Base-by-base conservation (phyloP, 1,140 invertebrate species). In the Papilio glaucus region DNA sequence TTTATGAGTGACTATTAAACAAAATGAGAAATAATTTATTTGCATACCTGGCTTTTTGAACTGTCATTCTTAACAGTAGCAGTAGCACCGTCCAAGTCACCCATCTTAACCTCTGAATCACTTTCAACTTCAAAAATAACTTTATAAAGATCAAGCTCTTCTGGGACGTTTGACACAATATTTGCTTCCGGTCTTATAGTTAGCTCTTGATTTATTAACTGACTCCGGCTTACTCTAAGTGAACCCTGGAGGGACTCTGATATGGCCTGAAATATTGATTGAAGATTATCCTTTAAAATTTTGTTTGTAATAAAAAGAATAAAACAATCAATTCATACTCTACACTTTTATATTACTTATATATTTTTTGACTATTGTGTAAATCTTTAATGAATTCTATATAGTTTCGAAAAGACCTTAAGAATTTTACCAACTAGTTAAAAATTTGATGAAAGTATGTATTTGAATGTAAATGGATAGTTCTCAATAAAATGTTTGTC, bases 121-220 rank as follows among this genome's bases (percentile, higher is more conserved):
- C 85, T 89, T 42, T 92, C 88, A 29, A 89, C 85, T 76, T 93
- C 90, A 79, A 85, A 88, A 63, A 93, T 91, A 60, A 91, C 82
- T 62, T 87, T 88, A 69, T 85, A 91, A 3, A 93, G 77, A 73
- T 91, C 91, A 6, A 93, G 73, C 1, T 83, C 88, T 49, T 91
- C 89, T 0, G 91, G 91, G 10, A 91, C 88, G 87, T 93, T 90
- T 4, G 87, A 77, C 45, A 87, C 86, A 24, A 91, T 90, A 63
- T 93, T 93, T 26, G 91, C 91, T 73, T 91, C 91, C 37, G 91
- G 91, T 42, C 87, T 76, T 68, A 93, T 87, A 26, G 84, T 89
- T 6, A 93, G 77, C 70, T 93, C 88, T 71, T 93, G 91, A 70
- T 88, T 87, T 26, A 91, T 89, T 4, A 91, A 74, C 72, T 90